These are phyloP conservation scores for Bhutanitis thaidina DNA, from an alignment of 2,888 invertebrate genomes.

Conservation along the genomic window DNA sequence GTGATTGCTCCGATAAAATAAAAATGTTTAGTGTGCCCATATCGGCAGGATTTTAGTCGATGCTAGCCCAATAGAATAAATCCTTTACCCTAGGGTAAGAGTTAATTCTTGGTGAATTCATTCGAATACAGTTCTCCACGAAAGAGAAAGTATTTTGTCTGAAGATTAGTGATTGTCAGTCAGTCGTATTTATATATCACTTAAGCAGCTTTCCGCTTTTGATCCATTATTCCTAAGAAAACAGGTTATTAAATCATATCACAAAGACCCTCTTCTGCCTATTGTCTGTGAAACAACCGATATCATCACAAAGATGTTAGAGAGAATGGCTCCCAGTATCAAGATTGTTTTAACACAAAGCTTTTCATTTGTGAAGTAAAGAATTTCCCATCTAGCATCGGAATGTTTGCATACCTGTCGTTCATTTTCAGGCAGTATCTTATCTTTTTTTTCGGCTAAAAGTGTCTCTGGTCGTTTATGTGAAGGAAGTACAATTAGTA, in stretches of 20 bases:
- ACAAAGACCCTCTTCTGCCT: neutral
- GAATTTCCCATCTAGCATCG: constrained; percentile 12
- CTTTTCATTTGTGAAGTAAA: constrained; percentile 7
- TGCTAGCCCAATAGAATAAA: too few species aligned
- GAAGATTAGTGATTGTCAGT: too few species aligned
- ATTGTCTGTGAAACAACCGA: constrained; percentile 1
- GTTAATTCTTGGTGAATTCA: too few species aligned
- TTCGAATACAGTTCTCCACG: too few species aligned
- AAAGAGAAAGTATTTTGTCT: too few species aligned
- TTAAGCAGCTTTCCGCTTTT: neutral
- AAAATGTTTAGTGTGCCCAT: too few species aligned
- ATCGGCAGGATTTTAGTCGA: too few species aligned
- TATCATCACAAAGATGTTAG: constrained; percentile 6
- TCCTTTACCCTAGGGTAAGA: too few species aligned
- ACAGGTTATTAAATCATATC: neutral
- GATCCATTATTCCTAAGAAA: neutral
- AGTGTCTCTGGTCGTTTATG: too few species aligned
- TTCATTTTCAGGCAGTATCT: constrained; percentile 20
- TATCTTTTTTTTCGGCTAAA: constrained; percentile 18
- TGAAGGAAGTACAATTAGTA: too few species aligned
- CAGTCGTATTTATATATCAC: too few species aligned
- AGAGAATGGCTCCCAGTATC: constrained; percentile 9
- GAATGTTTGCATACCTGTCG: constrained; percentile 19
- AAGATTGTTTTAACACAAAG: constrained; percentile 11
- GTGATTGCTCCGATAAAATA: too few species aligned